Evolutionary conservation across 1,140 invertebrate species (phyloP), one percentile per base, ranked within the genome.

Genomic region (Scaptomyza pallida): DNA sequence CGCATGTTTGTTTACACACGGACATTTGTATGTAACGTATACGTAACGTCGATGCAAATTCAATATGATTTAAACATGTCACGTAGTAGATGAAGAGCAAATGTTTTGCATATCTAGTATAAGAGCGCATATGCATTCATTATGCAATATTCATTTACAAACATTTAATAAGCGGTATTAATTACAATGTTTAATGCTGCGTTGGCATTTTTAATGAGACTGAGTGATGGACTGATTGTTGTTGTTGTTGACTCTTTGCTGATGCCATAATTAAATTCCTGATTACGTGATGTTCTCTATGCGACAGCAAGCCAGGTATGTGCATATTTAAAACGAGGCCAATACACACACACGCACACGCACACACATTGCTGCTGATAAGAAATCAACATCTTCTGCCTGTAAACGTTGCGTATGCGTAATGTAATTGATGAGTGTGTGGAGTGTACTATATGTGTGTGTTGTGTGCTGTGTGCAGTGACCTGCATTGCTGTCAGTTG

Each of bases 401-500:
- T 33, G 63, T 13, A 16, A 16, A 61, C 50, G 9, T 1, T 37
- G 70, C 64, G 70, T 72, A 69, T 72, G 57, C 57, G 57, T 62
- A 51, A 69, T 73, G 43, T 51, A 70, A 73, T 73, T 73, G 57
- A 73, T 73, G 65, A 56, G 60, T 48, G 45, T n/a, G 9, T 37
- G 35, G 35, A 33, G 8, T 33, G 30, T 5, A 33, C n/a, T 37
- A 17, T 43, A 3, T 50, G 4, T 44, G 13, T 60, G 8, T 35
- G 2, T 51, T 61, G 26, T 62, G 21, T 55, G 16, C n/a, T 43
- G 19, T 45, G 73, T 62, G 52, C 77, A 62, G 37, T 81, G 78
- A 81, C 78, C 78, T 81, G 78, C 78, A 78, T 81, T 72, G 72
- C 55, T 72, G 72, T 26, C 45, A 51, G 64, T 68, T 30, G n/a